Evolutionary conservation across 2,888 invertebrate genomes (phyloP).

Genomic region (Koerneria pararmatus): DNA sequence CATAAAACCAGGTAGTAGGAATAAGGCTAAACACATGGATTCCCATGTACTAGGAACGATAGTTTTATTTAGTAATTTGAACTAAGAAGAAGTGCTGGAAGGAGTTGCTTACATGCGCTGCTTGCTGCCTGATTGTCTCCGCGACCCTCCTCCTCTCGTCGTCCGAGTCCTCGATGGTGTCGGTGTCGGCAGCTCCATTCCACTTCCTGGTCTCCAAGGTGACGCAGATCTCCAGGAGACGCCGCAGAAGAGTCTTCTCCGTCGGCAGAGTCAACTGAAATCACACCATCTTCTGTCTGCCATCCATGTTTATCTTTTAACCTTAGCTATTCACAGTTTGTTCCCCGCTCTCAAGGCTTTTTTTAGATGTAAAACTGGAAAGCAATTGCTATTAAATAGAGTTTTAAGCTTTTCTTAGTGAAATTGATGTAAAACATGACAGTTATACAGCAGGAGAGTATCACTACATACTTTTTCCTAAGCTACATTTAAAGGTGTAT

Average conservation of each 20-base stretch:
- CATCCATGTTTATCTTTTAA: neutral
- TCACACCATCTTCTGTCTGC: neutral
- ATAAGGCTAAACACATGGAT: no score
- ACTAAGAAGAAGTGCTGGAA: conserved; percentile 1
- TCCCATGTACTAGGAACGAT: no score
- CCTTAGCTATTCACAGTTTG: no score
- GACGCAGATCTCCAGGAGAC: conserved; percentile 48
- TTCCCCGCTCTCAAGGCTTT: no score
- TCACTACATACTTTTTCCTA: no score
- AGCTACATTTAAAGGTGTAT: neutral
- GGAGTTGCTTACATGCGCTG: conserved; percentile 15
- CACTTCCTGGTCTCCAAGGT: conserved; percentile 49
- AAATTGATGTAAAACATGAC: no score
- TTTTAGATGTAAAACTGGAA: no score
- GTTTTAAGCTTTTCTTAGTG: no score
- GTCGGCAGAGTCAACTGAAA: conserved; percentile 36
- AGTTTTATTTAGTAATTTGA: no score
- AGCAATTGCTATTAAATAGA: no score
- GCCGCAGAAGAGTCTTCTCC: conserved; percentile 44
- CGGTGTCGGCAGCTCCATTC: conserved; percentile 44
- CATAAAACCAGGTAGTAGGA: no score
- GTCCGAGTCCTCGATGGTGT: conserved; percentile 33
- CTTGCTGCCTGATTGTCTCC: conserved; percentile 5
- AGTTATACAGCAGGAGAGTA: no score
- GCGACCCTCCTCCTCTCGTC: conserved; percentile 15